Evolutionary conservation across 2,113 vertebrate genomes (phyloP).

Genomic region (Neogobius melanostomus): DNA sequence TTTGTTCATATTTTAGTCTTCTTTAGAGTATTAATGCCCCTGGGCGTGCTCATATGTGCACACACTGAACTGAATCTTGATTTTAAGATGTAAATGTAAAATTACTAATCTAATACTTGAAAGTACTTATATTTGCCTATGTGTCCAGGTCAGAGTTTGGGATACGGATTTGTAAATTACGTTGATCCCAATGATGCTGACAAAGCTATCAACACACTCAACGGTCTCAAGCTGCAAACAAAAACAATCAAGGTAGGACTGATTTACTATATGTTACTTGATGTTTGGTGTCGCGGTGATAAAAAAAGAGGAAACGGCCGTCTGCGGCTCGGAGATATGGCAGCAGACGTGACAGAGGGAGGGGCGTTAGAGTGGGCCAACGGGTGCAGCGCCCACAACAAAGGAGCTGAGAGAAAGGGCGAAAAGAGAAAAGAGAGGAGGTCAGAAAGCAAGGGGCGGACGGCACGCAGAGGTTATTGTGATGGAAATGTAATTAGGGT

Average conservation of each 20-base stretch:
- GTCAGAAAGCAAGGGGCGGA: constrained; percentile 81
- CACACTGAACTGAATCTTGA: too few relatives aligned
- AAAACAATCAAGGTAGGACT: constrained; percentile 95
- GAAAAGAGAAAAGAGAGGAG: constrained; percentile 64
- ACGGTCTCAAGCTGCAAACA: constrained; percentile 94
- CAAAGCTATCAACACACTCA: constrained; percentile 96
- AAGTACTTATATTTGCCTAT: constrained; percentile 14
- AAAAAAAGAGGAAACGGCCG: constrained; percentile 50
- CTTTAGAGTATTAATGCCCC: too few relatives aligned
- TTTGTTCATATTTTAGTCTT: too few relatives aligned
- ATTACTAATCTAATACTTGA: neutral
- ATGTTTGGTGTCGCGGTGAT: constrained; percentile 10
- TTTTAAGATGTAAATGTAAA: too few relatives aligned
- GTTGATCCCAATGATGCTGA: constrained; percentile 94
- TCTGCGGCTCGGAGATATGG: constrained; percentile 32
- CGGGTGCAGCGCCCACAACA: constrained; percentile 63
- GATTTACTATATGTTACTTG: neutral
- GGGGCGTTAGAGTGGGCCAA: constrained; percentile 62
- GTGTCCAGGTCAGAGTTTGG: constrained; percentile 89
- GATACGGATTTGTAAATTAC: constrained; percentile 96
- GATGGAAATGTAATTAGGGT: constrained; percentile 82
- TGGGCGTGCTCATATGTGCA: too few relatives aligned
- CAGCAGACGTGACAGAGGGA: constrained; percentile 65
- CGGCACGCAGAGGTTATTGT: constrained; percentile 80
- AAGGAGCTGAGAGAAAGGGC: constrained; percentile 60